Evolutionary conservation across 2,113 vertebrate genomes (phyloP), one percentile per base, ranked within the genome.

Genomic region (Mohoua ochrocephala): DNA sequence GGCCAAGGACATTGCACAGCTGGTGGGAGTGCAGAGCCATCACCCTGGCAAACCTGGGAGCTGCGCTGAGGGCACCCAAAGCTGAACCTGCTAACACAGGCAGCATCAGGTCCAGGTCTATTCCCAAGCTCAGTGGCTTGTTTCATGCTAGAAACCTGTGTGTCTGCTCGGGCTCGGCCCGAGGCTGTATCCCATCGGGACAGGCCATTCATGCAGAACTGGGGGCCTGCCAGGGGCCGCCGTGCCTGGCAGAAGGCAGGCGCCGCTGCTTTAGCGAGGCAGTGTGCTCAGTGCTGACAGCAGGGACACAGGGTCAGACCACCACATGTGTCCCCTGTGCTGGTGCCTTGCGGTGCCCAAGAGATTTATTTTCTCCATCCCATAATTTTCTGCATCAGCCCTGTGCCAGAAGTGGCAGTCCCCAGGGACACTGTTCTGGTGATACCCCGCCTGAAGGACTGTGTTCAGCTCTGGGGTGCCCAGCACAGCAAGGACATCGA

Each of bases 31-130:
- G 15, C 15, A 50, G 24, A 16, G 44, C 35, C 68, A 37, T 15
- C 0, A 0, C 16, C 39, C 13, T 0, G 0, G 56, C 23, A 59
- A 47, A 47, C 9, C 18, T 1, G 0, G 20, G 23, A 42, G 35
- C 50, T n/a, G 42, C 26, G 1, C 26, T 14, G 16, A 37, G 27
- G 12, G 17, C 0, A 0, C n/a, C 65, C 42, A 22, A 8, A 31
- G 7, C 33, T 56, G 37, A 63, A 39, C 39, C 5, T 1, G 15
- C 35, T 23, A 28, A 37, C 3, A 5, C 6, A 20, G 47, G 24
- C 12, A 28, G 44, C 1, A 4, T 37, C 2, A 0, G 20, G 31
- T 23, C 27, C 57, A 10, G 26, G 60, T 15, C 50, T 33, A 2
- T 39, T 50, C 49, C 41, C 13, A 12, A 37, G 11, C 41, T 84